Base-by-base conservation (phyloP, 1,140 invertebrate species). In the Schmidtea mediterranea region DNA sequence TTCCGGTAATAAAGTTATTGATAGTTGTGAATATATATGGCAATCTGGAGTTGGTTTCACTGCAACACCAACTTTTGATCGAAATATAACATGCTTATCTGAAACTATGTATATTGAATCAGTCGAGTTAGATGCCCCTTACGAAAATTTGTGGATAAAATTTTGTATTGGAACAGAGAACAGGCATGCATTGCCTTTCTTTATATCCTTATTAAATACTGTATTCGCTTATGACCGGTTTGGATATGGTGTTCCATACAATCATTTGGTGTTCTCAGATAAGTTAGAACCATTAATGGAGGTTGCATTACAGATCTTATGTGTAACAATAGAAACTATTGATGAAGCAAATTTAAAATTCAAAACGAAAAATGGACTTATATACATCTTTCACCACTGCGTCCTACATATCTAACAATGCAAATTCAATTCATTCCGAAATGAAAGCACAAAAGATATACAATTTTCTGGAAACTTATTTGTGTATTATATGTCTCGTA, bases 11-110 rank as follows among this genome's bases (percentile, higher is more conserved):
- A 76, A 80, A 2, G 78, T 81, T 6, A 78, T 97, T 52, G 90
- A 97, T 67, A 92, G 84, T 58, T 97, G 90, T 69, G 90, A 98
- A 70, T 95, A 92, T 60, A 97, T 97, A 55, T 98, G 92, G 92
- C 89, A 94, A 66, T 77, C 84, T 22, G 90, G 90, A 18, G 90
- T 97, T n/a, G 90, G 90, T 3, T 95, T 92, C 70, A 83, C 86
- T 0, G 77, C 82, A 54, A 79, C 80, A 0, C 83, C 84, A 19
- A 71, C 79, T 0, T 75, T 78, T 53, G 75, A 74, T 62, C 74
- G 80, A 1, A 62, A 72, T 23, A 76, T 97, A 12, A 84, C 87
- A 2, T 92, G 86, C 62, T 94, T 90, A 67, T 90, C 83, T 55
- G 86, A 95, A 68, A 87, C 84, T 1, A 87, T 97, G 72, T 98